Conservation (phyloP, 2,888 invertebrate species). For the Aporophyla lueneburgensis region DNA sequence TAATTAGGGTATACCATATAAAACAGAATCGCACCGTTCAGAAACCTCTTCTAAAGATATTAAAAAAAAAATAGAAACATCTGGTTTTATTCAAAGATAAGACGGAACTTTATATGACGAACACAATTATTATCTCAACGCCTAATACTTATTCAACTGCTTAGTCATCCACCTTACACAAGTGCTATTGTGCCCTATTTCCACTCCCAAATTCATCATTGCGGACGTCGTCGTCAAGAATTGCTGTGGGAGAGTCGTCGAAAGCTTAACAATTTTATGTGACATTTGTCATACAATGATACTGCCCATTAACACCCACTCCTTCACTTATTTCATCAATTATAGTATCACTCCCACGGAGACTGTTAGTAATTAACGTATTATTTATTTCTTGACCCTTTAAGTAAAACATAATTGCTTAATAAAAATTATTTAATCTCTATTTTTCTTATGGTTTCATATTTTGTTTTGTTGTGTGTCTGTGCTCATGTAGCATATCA, state of each 20-base stretch:
- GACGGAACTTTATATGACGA: neutral
- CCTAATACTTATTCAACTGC: slow-evolving; percentile 2
- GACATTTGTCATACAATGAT: slow-evolving; percentile 67
- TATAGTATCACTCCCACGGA: slow-evolving; percentile 64
- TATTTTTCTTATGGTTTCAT: slow-evolving; percentile 14
- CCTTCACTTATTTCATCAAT: slow-evolving; percentile 66
- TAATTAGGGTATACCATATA: neutral
- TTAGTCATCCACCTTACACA: slow-evolving; percentile 2
- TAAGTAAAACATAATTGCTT: slow-evolving; percentile 47
- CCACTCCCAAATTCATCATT: slow-evolving; percentile 18
- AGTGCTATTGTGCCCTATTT: slow-evolving; percentile 40
- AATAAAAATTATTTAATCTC: slow-evolving; percentile 42
- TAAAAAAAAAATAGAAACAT: neutral
- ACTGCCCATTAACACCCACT: slow-evolving; percentile 67
- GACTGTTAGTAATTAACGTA: slow-evolving; percentile 55
- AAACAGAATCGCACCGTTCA: neutral
- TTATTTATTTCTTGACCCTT: slow-evolving; percentile 50
- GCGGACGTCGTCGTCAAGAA: slow-evolving; percentile 40
- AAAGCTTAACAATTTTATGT: slow-evolving; percentile 56
- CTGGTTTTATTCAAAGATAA: neutral
- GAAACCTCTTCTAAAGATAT: neutral
- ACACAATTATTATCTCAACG: slow-evolving; percentile 5
- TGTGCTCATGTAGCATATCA: neutral
- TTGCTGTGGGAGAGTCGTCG: slow-evolving; percentile 61
- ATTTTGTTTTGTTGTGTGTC: neutral